These are phyloP conservation scores for Carabus problematicus DNA, from an alignment of 2,888 invertebrate genomes.

Conservation along the genomic window DNA sequence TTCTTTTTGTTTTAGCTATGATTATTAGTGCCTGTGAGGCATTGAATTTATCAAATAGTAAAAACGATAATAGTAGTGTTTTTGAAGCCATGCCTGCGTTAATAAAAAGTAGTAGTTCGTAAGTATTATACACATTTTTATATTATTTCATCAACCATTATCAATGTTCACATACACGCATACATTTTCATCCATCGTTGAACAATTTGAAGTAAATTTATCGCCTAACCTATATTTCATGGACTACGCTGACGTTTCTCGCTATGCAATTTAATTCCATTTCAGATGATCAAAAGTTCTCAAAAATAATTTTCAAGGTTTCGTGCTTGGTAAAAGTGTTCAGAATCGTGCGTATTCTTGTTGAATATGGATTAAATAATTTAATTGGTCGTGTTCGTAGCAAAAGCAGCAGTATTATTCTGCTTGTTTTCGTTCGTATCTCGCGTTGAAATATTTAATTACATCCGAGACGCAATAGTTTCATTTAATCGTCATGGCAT, in stretches of 20 bases:
- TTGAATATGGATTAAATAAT: background rate
- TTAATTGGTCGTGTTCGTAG: constrained; percentile 9
- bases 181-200: no score
- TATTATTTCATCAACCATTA: constrained; percentile 5
- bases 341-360: no score
- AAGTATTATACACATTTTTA: constrained; percentile 50
- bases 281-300: no score
- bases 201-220: background rate
- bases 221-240: background rate
- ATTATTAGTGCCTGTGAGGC: constrained; percentile 59
- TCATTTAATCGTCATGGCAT: background rate
- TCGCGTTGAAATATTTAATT: background rate
- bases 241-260: background rate
- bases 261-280: no score
- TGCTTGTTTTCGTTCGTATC: background rate
- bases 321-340: no score
- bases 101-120: constrained; percentile 57
- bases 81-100: constrained; percentile 59
- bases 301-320: no score
- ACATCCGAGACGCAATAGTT: constrained; percentile 7
- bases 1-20: constrained; percentile 58
- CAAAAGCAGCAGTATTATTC: constrained; percentile 1
- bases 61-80: constrained; percentile 50
- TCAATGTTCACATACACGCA: no score
- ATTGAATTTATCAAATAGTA: constrained; percentile 55